Conservation (phyloP, 2,113 vertebrate genomes). For the Anoura caudifer region DNA sequence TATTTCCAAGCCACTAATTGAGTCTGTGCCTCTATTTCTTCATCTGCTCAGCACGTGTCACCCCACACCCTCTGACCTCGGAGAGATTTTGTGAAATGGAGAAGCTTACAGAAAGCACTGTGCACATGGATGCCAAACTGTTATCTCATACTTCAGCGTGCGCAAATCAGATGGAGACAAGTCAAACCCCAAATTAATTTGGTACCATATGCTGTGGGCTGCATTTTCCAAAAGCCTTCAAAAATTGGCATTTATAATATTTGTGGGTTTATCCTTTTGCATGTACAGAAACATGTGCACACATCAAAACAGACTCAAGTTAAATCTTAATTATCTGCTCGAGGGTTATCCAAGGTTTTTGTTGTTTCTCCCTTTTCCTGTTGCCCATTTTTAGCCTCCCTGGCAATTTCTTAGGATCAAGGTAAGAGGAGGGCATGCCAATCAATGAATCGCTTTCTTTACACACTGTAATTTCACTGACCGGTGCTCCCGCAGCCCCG, state of each 20-base stretch:
- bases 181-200: slow-evolving; percentile 73
- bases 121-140: neutral
- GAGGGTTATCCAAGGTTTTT: slow-evolving; percentile 28
- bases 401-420: neutral
- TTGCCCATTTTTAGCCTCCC: slow-evolving; percentile 30
- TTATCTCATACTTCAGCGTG: slow-evolving; percentile 59
- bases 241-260: slow-evolving; percentile 55
- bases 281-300: slow-evolving; percentile 37
- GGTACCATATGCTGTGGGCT: slow-evolving; percentile 49
- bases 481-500: neutral
- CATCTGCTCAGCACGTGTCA: neutral
- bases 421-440: neutral
- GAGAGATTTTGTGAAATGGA: neutral
- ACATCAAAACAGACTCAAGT: slow-evolving; percentile 53
- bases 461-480: neutral
- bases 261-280: slow-evolving; percentile 44
- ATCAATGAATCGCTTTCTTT: neutral
- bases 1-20: neutral
- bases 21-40: neutral
- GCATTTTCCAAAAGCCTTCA: slow-evolving; percentile 53
- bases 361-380: neutral
- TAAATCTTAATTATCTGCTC: slow-evolving; percentile 32
- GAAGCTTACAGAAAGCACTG: neutral
- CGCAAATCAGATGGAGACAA: slow-evolving; percentile 63
- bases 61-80: neutral